Evolutionary conservation across 2,888 invertebrate genomes (phyloP).

Genomic region (Oxystoma pomonae): DNA sequence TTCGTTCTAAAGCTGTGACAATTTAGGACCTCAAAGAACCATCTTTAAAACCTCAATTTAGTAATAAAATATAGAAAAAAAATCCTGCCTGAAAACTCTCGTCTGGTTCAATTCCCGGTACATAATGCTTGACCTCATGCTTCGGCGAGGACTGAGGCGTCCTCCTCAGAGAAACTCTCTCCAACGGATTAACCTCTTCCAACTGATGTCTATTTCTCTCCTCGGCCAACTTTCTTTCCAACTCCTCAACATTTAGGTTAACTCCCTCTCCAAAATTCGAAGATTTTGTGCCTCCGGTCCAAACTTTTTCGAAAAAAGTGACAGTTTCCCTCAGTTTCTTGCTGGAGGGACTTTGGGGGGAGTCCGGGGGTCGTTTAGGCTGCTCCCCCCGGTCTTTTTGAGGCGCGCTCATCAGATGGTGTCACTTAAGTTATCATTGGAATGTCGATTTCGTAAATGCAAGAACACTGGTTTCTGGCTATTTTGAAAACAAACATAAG

Average conservation of each 20-base stretch:
- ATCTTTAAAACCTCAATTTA: background rate
- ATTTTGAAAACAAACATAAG: too few relatives aligned
- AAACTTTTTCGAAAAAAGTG: constrained; percentile 75
- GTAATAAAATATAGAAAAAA: constrained; percentile 37
- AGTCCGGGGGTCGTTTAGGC: constrained; percentile 36
- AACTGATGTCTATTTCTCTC: constrained; percentile 33
- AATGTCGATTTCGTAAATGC: background rate
- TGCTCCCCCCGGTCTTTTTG: constrained; percentile 29
- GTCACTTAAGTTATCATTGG: constrained; percentile 14
- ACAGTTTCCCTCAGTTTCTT: constrained; percentile 67
- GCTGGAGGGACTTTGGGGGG: constrained; percentile 43
- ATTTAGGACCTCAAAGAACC: background rate
- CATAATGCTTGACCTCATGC: constrained; percentile 28
- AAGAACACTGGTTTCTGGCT: too few relatives aligned
- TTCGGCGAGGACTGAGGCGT: constrained; percentile 48
- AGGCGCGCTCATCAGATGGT: constrained; percentile 37
- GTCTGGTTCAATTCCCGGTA: constrained; percentile 35
- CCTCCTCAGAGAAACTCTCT: constrained; percentile 57
- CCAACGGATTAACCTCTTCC: constrained; percentile 49
- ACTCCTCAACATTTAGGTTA: constrained; percentile 34
- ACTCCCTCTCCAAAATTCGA: constrained; percentile 35
- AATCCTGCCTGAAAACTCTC: constrained; percentile 44
- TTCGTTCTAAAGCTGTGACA: too few relatives aligned
- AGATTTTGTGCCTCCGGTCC: constrained; percentile 52
- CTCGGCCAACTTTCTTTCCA: constrained; percentile 35